A percentile compares a stretch with the other conserved stretches of the same genome.
Evolutionary conservation across 2,113 vertebrate genomes (phyloP).

Genomic region (Plecturocebus donacophilus): DNA sequence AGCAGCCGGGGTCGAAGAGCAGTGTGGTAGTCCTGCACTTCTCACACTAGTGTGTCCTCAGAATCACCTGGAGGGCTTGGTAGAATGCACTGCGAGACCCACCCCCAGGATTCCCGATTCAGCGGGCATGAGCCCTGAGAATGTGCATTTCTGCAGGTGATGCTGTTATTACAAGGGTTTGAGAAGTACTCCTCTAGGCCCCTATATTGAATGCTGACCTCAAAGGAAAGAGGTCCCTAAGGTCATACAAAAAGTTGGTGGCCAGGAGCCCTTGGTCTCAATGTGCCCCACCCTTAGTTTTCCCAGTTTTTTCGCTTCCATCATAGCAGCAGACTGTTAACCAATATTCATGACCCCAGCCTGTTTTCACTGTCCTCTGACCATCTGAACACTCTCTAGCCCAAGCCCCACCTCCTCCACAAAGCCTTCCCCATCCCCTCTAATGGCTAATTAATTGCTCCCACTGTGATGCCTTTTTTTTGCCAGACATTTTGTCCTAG

Average conservation of each 20-base stretch:
- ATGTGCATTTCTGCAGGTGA: background rate
- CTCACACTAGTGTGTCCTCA: background rate
- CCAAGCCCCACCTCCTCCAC: background rate
- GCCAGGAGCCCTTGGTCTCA: background rate
- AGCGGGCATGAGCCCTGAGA: background rate
- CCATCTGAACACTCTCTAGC: background rate
- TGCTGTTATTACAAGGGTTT: no score
- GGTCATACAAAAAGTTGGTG: background rate
- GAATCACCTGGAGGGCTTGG: background rate
- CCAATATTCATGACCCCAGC: fast-evolving
- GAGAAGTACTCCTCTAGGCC: background rate
- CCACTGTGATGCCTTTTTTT: background rate
- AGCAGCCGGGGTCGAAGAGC: background rate
- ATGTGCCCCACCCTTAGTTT: background rate
- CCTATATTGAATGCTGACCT: background rate
- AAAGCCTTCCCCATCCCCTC: background rate
- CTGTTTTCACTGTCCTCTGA: background rate
- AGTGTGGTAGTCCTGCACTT: background rate
- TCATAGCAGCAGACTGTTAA: background rate
- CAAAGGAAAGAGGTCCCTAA: background rate
- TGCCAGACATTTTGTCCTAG: background rate
- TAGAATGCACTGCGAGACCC: background rate
- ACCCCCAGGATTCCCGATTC: background rate
- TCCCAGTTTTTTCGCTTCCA: background rate
- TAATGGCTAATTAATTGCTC: background rate